These are phyloP conservation scores for Tetranychus cinnabarinus DNA, from an alignment of 1,140 invertebrate species.

Conservation along the genomic window DNA sequence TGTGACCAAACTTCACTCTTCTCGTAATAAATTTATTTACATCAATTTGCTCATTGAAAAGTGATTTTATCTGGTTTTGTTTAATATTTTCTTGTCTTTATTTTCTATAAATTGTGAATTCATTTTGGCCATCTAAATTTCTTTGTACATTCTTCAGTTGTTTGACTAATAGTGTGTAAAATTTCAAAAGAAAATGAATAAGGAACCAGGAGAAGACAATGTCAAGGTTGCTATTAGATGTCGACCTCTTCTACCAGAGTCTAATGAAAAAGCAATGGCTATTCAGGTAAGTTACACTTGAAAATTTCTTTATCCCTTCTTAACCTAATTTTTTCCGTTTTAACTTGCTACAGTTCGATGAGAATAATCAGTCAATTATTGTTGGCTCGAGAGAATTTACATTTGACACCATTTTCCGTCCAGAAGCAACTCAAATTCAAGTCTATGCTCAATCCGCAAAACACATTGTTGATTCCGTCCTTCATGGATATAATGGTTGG, in stretches of 20 bases:
- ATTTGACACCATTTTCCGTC: slow-evolving; percentile 34
- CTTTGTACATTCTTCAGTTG: too few relatives aligned
- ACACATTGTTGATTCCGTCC: slow-evolving; percentile 43
- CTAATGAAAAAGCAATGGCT: slow-evolving; percentile 21
- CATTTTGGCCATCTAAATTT: too few relatives aligned
- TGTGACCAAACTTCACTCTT: too few relatives aligned
- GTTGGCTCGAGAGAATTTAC: slow-evolving; percentile 22
- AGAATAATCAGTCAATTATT: not conserved
- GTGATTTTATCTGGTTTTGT: too few relatives aligned
- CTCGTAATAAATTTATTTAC: too few relatives aligned
- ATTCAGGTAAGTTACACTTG: slow-evolving; percentile 21
- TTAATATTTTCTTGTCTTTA: too few relatives aligned
- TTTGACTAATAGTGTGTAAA: too few relatives aligned
- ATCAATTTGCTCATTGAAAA: too few relatives aligned
- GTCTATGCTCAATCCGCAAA: slow-evolving; percentile 47
- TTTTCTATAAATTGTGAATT: too few relatives aligned
- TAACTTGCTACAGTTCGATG: not conserved
- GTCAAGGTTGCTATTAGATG: slow-evolving; percentile 61
- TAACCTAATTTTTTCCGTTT: not conserved
- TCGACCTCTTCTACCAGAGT: slow-evolving; percentile 48
- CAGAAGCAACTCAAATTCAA: slow-evolving; percentile 28
- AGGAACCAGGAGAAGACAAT: slow-evolving; percentile 21
- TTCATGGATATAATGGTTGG: slow-evolving; percentile 25
- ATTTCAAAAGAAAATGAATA: too few relatives aligned
- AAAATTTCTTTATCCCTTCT: too few relatives aligned